A percentile compares a stretch with the other conserved stretches of the same genome.
Evolutionary conservation across 2,113 vertebrate genomes (phyloP).

Genomic region (Eolophus roseicapilla): DNA sequence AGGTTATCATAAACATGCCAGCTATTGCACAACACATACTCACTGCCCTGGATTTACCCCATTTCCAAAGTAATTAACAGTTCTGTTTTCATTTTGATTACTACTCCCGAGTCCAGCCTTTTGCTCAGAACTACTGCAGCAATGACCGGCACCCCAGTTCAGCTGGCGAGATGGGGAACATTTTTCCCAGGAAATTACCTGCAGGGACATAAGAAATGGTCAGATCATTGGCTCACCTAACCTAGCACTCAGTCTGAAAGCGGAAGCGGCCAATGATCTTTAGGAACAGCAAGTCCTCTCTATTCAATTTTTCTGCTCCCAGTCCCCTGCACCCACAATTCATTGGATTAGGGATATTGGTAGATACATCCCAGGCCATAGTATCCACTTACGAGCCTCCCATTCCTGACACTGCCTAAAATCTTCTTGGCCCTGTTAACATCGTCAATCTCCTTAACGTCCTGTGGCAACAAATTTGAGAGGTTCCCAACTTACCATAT

Average conservation of each 20-base stretch:
- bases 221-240: neutral
- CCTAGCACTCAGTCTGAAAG: neutral
- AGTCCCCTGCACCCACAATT: neutral
- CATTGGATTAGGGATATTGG: neutral
- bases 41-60: accelerated
- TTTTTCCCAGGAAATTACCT: neutral
- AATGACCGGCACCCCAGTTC: neutral
- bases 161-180: accelerated
- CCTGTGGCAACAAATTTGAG: neutral
- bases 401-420: neutral
- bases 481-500: neutral
- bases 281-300: accelerated
- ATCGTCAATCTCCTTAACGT: neutral
- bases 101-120: neutral
- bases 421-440: neutral
- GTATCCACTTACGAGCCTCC: neutral
- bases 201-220: neutral
- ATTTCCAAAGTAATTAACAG: neutral
- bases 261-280: neutral
- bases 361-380: neutral
- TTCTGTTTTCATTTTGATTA: neutral
- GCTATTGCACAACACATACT: neutral
- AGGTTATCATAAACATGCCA: accelerated
- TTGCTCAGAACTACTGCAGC: neutral
- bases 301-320: neutral